Conservation (phyloP, 2,113 vertebrate species). For the Guaruba guarouba region DNA sequence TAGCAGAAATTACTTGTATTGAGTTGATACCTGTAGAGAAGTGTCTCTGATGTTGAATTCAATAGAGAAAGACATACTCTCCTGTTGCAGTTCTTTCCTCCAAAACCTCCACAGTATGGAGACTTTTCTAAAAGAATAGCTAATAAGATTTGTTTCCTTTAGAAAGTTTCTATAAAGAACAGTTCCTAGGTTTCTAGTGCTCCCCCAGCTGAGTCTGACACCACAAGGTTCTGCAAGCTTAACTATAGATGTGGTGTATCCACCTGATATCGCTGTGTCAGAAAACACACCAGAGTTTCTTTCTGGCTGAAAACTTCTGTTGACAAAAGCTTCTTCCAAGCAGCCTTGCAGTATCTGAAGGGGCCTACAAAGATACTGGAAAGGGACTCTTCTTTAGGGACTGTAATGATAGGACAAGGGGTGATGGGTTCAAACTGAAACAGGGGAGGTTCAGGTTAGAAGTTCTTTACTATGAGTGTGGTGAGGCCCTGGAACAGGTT, state of each 20-base stretch:
- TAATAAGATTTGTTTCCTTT: neutral
- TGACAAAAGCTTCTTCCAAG: neutral
- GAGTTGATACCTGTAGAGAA: neutral
- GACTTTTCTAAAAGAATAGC: neutral
- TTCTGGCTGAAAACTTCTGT: neutral
- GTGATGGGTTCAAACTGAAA: neutral
- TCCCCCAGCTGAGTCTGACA: neutral
- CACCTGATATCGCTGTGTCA: neutral
- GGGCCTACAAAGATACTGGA: neutral
- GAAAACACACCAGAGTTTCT: neutral
- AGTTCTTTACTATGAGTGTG: neutral
- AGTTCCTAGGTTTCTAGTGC: neutral
- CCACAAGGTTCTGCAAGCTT: neutral
- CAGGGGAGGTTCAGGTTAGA: neutral
- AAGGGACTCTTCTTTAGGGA: neutral
- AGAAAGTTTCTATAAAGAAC: neutral
- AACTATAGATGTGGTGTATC: neutral
- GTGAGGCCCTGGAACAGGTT: neutral
- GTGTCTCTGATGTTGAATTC: neutral
- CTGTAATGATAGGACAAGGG: neutral
- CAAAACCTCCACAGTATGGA: fast-evolving
- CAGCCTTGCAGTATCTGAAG: neutral
- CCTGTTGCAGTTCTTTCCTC: neutral
- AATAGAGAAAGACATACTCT: neutral
- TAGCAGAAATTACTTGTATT: neutral